A percentile compares a stretch with the other conserved stretches of the same genome.
These are phyloP conservation scores for Yponomeuta evonymella DNA, from an alignment of 2,888 invertebrate genomes.

Conservation along the genomic window DNA sequence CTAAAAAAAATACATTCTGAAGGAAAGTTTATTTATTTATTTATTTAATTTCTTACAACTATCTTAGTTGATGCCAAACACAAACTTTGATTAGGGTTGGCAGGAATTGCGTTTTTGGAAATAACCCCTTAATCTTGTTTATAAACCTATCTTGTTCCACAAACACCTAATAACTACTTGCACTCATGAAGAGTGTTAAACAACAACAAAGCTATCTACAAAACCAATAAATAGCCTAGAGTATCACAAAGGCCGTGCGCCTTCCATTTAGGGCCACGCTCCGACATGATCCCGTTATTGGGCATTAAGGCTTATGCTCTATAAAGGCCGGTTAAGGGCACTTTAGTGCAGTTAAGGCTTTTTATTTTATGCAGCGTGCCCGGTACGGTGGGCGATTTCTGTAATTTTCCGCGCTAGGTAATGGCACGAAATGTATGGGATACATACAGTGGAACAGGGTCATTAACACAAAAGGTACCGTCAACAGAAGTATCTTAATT, in stretches of 20 bases:
- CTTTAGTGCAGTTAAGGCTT: slow-evolving; percentile 22
- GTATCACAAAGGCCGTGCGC: background rate
- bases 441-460: slow-evolving; percentile 10
- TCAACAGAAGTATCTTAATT: background rate
- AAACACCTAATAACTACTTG: too few relatives aligned
- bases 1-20: too few relatives aligned
- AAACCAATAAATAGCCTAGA: background rate
- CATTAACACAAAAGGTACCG: background rate
- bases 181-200: too few relatives aligned
- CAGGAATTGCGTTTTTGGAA: too few relatives aligned
- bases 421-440: slow-evolving; percentile 21
- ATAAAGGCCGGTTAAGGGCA: slow-evolving; percentile 25
- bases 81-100: too few relatives aligned
- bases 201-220: background rate
- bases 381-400: slow-evolving; percentile 24
- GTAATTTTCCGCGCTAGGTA: slow-evolving; percentile 28
- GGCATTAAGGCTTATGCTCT: slow-evolving; percentile 32
- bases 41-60: too few relatives aligned
- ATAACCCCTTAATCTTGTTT: too few relatives aligned
- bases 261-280: slow-evolving; percentile 16
- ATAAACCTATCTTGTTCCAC: too few relatives aligned
- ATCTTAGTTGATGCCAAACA: too few relatives aligned
- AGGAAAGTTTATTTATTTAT: too few relatives aligned
- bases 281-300: slow-evolving; percentile 28
- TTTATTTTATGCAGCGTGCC: slow-evolving; percentile 31